Conservation (phyloP, 2,113 vertebrate genomes). For the Patagioenas fasciata region DNA sequence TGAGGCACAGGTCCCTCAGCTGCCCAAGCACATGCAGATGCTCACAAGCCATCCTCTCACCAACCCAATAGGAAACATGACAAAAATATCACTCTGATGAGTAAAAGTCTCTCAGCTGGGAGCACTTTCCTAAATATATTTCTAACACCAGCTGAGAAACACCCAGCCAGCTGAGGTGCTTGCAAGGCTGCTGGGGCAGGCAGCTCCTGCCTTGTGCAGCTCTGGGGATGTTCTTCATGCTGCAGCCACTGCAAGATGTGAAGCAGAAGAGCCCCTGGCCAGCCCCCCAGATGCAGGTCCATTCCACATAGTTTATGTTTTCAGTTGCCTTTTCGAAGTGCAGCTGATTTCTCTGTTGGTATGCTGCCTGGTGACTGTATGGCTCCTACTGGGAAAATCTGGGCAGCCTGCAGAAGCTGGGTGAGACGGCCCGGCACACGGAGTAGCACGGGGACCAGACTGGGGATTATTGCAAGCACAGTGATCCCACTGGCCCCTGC, state of each 20-base stretch:
- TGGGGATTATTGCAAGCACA: neutral
- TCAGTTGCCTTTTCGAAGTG: neutral
- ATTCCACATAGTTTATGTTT: rapidly evolving
- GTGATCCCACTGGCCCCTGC: rapidly evolving
- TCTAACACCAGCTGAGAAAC: neutral
- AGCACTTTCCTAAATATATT: neutral
- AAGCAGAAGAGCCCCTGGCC: neutral
- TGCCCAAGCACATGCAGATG: neutral
- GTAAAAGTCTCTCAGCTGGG: neutral
- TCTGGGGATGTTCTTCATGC: neutral
- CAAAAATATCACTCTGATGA: neutral
- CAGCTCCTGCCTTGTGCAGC: neutral
- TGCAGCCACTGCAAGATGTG: neutral
- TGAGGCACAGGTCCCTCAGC: neutral
- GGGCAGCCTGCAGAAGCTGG: neutral
- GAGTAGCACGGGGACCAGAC: neutral
- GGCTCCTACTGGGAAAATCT: neutral
- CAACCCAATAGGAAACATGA: neutral
- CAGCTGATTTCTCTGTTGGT: neutral
- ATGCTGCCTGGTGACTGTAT: rapidly evolving
- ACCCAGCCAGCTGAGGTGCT: neutral
- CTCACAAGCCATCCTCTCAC: rapidly evolving
- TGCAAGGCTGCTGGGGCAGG: neutral
- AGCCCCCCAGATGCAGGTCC: neutral
- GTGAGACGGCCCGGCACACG: neutral